Evolutionary conservation across 2,797 vertebrate species (phyloP), one percentile per base, ranked within the genome.

Genomic region (Sphaeramia orbicularis): DNA sequence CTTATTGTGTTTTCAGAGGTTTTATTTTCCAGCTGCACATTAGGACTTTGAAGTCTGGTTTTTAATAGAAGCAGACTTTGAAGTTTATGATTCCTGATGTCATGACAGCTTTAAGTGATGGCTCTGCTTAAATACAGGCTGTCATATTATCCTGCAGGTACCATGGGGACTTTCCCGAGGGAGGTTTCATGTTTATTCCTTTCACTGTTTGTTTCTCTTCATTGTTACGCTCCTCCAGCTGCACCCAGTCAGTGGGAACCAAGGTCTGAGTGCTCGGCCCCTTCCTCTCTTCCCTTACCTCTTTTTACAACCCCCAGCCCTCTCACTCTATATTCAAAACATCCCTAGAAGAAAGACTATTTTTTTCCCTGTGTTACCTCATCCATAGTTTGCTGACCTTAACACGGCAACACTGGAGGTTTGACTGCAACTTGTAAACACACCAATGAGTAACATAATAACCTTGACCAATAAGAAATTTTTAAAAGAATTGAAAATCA

Each of bases 211-310:
- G 54, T 74, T 86, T 90, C 86, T 77, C 86, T 86, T 83, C 60
- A 87, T 90, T 91, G 89, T 91, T 89, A 80, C 43, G n/a, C 63
- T 75, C 60, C 35, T 73, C 54, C 89, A 91, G 89, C 87, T 91
- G 88, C 71, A 71, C 72, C 67, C 42, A 71, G 64, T 77, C 65
- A 83, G 78, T 82, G 60, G 74, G 86, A 88, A 77, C 73, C 83
- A 81, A 80, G 72, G 81, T 32, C 66, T 73, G 30, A 50, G 50
- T 68, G 50, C 19, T 62, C 82, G 75, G 65, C 72, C 79, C 64
- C 68, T 80, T 76, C 82, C 83, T 77, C 71, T 68, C 24, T 55
- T 62, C 51, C 36, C 52, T 10, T 43, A 48, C 16, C 38, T 9
- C 35, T 56, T 57, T 67, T 78, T 38, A 38, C 24, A 21, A 57